Evolutionary conservation across 2,888 invertebrate genomes (phyloP), one percentile per base, ranked within the genome.

Genomic region (Galerucella nymphaeae): DNA sequence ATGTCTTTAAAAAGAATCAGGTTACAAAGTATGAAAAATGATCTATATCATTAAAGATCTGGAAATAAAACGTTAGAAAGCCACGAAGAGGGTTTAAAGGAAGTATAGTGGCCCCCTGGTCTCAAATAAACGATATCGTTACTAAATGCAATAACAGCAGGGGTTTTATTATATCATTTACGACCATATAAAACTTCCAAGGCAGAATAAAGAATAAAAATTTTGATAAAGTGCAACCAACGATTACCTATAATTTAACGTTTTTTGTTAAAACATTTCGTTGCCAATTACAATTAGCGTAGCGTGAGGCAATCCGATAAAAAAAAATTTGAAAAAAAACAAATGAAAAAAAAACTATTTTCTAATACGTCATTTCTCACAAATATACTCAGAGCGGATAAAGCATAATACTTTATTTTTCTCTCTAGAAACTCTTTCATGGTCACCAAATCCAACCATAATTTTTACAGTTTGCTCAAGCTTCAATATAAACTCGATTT

Each of bases 131-230:
- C 61, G 61, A 41, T 41, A 62, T 42, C 38, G 41, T 62, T 62
- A 62, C 61, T 62, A 62, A 62, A 42, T 42, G 61, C 38, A 62
- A 62, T 62, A 62, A 62, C 42, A 41, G 61, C 59, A 16, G 59
- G 14, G 67, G 57, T 55, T 71, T 71, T 71, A 71, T 63, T 66
- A 59, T 64, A 68, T 72, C 72, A 72, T 72, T 72, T 72, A 72
- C 63, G 63, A 68, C 42, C 63, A 14, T 68, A 72, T 72, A 72
- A 72, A 72, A 72, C 64, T 72, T 71, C 64, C 59, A 68, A 72
- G 64, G 64, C 55, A 53, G 68, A 67, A 64, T 72, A 67, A 72
- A 72, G 68, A 72, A 64, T 64, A 58, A 68, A 68, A 72, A 64
- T 63, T 68, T 72, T 66, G 57, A 72, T 72, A 68, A 72, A 67